These are phyloP conservation scores for Equus quagga DNA, from an alignment of 2,113 vertebrate species.

Conservation along the genomic window DNA sequence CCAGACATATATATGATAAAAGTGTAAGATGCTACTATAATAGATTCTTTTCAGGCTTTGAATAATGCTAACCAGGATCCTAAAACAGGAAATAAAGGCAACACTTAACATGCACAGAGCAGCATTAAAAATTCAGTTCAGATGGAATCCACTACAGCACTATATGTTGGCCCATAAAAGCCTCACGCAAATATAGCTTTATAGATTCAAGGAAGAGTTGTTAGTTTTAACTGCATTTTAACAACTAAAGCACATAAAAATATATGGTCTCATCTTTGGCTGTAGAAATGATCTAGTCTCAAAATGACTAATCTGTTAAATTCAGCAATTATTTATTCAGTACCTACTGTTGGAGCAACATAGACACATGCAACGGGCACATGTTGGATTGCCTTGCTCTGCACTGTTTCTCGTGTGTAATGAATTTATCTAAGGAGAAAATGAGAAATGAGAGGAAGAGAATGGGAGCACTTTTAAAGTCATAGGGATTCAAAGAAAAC, in stretches of 20 bases:
- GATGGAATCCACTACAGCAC: background rate
- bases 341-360: background rate
- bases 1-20: background rate
- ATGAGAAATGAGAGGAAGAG: slow-evolving; percentile 59
- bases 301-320: slow-evolving; percentile 27
- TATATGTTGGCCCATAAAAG: slow-evolving; percentile 40
- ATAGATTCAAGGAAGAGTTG: background rate
- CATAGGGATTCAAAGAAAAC: background rate
- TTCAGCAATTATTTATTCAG: slow-evolving; percentile 31
- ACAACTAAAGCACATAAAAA: background rate
- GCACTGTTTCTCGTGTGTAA: slow-evolving; percentile 31
- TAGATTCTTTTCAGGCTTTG: slow-evolving; percentile 17
- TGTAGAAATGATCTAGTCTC: background rate
- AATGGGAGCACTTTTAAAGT: slow-evolving; percentile 44
- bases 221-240: slow-evolving; percentile 55
- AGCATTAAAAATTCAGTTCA: slow-evolving; percentile 31
- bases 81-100: slow-evolving; percentile 56
- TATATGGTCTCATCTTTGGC: slow-evolving; percentile 17
- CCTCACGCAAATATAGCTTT: slow-evolving; percentile 40
- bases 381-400: slow-evolving; percentile 14
- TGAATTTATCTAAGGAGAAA: slow-evolving; percentile 63
- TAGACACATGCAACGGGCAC: background rate
- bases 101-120: background rate
- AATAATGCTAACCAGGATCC: slow-evolving; percentile 41
- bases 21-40: background rate